Evolutionary conservation across 2,888 invertebrate species (phyloP).

Genomic region (Automeris io): DNA sequence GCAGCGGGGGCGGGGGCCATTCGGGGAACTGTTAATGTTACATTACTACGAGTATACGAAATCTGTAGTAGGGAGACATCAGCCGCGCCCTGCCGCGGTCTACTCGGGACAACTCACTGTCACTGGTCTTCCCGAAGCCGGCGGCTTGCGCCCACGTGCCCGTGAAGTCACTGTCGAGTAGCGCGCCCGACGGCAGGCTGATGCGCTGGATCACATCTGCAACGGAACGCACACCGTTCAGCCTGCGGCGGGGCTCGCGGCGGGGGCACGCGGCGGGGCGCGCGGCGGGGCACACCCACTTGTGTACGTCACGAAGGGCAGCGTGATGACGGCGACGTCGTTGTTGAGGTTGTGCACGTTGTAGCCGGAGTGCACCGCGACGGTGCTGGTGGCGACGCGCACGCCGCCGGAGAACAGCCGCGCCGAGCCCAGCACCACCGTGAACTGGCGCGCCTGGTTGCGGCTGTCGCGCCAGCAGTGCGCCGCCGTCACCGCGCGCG

Average conservation of each 20-base stretch:
- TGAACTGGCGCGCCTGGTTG: constrained; percentile 31
- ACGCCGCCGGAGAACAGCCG: constrained; percentile 29
- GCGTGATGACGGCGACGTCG: constrained; percentile 25
- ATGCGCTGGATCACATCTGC: constrained; percentile 37
- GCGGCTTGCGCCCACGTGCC: constrained; percentile 35
- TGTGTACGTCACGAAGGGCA: constrained; percentile 23
- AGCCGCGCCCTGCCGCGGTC: no score
- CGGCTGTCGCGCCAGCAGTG: constrained; percentile 38
- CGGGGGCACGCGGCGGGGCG: background rate
- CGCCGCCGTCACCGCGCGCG: constrained; percentile 28
- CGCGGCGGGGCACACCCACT: constrained; percentile 17
- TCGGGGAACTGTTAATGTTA: no score
- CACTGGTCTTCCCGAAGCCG: constrained; percentile 45
- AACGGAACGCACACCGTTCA: constrained; percentile 11
- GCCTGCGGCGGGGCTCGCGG: constrained; percentile 6
- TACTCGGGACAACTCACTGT: constrained; percentile 24
- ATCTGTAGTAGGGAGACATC: no score
- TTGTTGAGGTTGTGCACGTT: constrained; percentile 24
- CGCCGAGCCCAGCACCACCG: constrained; percentile 33
- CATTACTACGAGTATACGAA: no score
- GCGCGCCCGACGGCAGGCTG: constrained; percentile 27
- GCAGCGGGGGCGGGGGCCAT: no score
- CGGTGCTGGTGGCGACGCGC: constrained; percentile 23
- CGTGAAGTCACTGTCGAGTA: constrained; percentile 26
- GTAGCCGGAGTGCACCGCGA: constrained; percentile 24